phyloP scores from a whole-genome alignment of 2,888 invertebrate species.

The Netelia inedita region DNA sequence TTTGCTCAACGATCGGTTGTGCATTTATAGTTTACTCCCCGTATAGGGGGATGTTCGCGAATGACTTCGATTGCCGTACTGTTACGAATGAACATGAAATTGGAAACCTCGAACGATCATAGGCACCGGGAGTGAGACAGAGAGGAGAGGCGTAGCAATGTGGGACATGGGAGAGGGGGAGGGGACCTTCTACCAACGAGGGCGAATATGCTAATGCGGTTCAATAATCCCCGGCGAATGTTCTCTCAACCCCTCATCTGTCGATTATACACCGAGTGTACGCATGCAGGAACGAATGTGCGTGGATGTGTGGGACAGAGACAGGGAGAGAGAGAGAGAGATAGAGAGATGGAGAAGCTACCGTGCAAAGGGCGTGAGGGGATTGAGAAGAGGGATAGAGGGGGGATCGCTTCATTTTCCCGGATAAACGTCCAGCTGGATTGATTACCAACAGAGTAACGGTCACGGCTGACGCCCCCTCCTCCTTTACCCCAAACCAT shows the following conservation, averaged over 20 bases:
- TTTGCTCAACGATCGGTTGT: slow-evolving; percentile 37
- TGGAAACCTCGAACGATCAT: slow-evolving; percentile 51
- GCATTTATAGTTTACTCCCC: slow-evolving; percentile 26
- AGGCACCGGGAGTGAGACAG: slow-evolving; percentile 15
- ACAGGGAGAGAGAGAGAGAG: slow-evolving; percentile 51
- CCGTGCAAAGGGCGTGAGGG: slow-evolving; percentile 18
- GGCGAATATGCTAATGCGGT: slow-evolving; percentile 64
- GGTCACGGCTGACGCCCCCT: slow-evolving; percentile 59
- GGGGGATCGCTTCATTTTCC: slow-evolving; percentile 75
- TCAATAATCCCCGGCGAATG: slow-evolving; percentile 61
- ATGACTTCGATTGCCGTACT: slow-evolving; percentile 30
- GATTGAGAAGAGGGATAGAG: neutral
- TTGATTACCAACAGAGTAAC: slow-evolving; percentile 65
- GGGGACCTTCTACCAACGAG: slow-evolving; percentile 34
- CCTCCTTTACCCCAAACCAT: no score
- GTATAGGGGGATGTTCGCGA: neutral
- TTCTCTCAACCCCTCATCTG: slow-evolving; percentile 27
- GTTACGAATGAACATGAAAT: slow-evolving; percentile 45
- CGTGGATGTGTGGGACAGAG: slow-evolving; percentile 25
- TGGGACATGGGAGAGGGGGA: neutral
- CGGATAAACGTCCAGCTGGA: slow-evolving; percentile 75
- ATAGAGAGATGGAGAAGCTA: slow-evolving; percentile 50
- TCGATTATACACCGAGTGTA: slow-evolving; percentile 12
- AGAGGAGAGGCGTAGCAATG: neutral
- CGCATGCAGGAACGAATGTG: slow-evolving; percentile 10